A percentile compares a stretch with the other conserved stretches of the same genome.
Evolutionary conservation across 2,888 invertebrate genomes (phyloP).

Genomic region (Cyclophora punctaria): DNA sequence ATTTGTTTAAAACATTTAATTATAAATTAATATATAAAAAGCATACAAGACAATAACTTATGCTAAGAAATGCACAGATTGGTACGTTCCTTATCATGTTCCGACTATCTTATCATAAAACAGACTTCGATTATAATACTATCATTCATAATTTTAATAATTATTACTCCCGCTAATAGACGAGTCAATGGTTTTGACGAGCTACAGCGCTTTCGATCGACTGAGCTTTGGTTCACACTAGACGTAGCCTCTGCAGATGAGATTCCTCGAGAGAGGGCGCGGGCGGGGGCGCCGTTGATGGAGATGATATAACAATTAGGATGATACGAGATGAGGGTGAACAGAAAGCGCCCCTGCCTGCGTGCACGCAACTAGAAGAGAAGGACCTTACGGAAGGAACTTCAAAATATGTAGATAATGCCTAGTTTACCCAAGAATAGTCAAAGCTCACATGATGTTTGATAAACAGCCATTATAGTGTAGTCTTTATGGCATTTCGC

Average conservation of each 20-base stretch:
- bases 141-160: constrained; percentile 30
- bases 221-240: constrained; percentile 27
- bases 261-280: too few species aligned
- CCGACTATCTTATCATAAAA: constrained; percentile 39
- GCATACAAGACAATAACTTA: constrained; percentile 67
- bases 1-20: constrained; percentile 61
- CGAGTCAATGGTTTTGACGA: constrained; percentile 44
- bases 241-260: constrained; percentile 36
- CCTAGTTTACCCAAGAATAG: too few species aligned
- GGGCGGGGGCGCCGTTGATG: too few species aligned
- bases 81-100: constrained; percentile 56
- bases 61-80: constrained; percentile 68
- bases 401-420: too few species aligned
- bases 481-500: too few species aligned
- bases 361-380: too few species aligned
- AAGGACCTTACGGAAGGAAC: too few species aligned
- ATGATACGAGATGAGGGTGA: too few species aligned
- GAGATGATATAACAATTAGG: too few species aligned
- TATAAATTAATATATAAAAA: constrained; percentile 70
- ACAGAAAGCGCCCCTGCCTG: too few species aligned
- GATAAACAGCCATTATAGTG: too few species aligned
- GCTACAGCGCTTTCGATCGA: constrained; percentile 28
- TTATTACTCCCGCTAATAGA: constrained; percentile 31
- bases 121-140: constrained; percentile 51
- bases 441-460: too few species aligned